Evolutionary conservation across 1,140 invertebrate species (phyloP).

Genomic region (Calosoma granatense): DNA sequence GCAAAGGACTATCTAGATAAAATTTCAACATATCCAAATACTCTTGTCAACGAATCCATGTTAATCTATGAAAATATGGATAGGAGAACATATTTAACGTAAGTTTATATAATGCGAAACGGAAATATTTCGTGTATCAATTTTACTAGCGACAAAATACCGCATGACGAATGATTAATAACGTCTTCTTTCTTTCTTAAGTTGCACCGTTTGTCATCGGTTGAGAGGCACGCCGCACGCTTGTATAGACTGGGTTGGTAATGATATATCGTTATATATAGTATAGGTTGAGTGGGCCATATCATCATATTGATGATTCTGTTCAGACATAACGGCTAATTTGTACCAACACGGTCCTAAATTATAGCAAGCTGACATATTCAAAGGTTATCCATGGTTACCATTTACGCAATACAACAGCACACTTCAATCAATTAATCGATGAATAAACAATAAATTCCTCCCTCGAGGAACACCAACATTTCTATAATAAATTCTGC

Average conservation of each 20-base stretch:
- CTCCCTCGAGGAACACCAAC: too few relatives aligned
- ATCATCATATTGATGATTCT: background rate
- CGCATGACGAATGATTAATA: background rate
- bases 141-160: too few relatives aligned
- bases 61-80: too few relatives aligned
- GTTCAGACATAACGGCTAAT: background rate
- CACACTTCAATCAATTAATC: background rate
- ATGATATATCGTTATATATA: background rate
- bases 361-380: background rate
- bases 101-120: too few relatives aligned
- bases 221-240: too few relatives aligned
- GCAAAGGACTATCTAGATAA: too few relatives aligned
- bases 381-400: background rate
- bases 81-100: too few relatives aligned
- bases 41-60: too few relatives aligned
- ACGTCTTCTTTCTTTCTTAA: background rate
- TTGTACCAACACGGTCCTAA: background rate
- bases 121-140: too few relatives aligned
- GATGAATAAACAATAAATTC: background rate
- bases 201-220: background rate
- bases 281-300: background rate
- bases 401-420: background rate
- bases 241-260: too few relatives aligned
- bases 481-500: too few relatives aligned
- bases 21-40: too few relatives aligned